A percentile compares a stretch with the other conserved stretches of the same genome.
Conservation (phyloP, 2,888 invertebrate genomes). For the Mimachlamys varia region DNA sequence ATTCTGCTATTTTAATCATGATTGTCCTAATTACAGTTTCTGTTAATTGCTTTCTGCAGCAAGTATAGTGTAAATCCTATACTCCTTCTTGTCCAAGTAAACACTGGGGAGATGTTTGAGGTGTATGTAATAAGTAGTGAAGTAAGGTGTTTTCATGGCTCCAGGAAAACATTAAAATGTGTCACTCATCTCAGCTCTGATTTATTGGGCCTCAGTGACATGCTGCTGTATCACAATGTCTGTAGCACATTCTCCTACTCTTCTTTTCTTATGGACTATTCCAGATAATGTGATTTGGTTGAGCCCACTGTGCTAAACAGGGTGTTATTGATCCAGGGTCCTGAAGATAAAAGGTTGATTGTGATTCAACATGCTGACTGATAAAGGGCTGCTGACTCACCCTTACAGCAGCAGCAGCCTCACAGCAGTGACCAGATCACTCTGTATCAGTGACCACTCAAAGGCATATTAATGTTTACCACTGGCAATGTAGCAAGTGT, state of each 20-base stretch:
- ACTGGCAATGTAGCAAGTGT: background rate
- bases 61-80: too few relatives aligned
- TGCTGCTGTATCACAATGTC: background rate
- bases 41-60: too few relatives aligned
- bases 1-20: too few relatives aligned
- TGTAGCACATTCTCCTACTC: background rate
- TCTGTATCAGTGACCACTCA: background rate
- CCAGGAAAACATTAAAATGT: slow-evolving; percentile 24
- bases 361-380: slow-evolving; percentile 29
- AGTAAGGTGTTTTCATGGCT: background rate
- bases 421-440: background rate
- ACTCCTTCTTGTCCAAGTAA: background rate
- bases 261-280: background rate
- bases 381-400: slow-evolving; percentile 28
- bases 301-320: background rate
- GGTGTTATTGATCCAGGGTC: slow-evolving; percentile 27
- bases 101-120: background rate
- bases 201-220: background rate
- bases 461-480: background rate
- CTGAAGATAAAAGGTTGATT: slow-evolving; percentile 19
- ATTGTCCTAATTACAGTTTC: too few relatives aligned
- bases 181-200: background rate
- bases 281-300: slow-evolving; percentile 34
- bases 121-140: background rate
- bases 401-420: background rate